phyloP scores from a whole-genome alignment of 2,113 vertebrate species.

The Ia io region DNA sequence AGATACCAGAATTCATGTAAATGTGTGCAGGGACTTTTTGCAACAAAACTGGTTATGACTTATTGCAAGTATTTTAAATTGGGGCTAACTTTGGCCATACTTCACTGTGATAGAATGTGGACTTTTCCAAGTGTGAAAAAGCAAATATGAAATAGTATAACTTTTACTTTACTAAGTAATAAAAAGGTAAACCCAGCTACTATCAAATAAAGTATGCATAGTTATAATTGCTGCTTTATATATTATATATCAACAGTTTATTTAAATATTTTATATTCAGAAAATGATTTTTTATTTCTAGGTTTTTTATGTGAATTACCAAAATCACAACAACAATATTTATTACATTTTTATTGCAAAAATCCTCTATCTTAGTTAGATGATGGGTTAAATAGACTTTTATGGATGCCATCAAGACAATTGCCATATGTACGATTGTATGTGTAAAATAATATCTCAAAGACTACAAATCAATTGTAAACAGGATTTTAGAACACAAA shows the following conservation, averaged over 20 bases:
- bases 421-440: not conserved
- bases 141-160: slow-evolving; percentile 79
- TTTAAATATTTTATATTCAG: slow-evolving; percentile 85
- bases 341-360: not conserved
- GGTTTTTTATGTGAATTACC: not conserved
- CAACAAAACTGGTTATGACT: slow-evolving; percentile 82
- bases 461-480: slow-evolving; percentile 8
- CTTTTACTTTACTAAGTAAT: slow-evolving; percentile 79
- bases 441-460: not conserved
- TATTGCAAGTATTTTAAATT: slow-evolving; percentile 82
- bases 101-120: slow-evolving; percentile 79
- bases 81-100: slow-evolving; percentile 77
- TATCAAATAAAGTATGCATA: slow-evolving; percentile 82
- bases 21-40: slow-evolving; percentile 79
- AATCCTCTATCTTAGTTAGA: not conserved
- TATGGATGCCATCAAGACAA: not conserved
- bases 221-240: slow-evolving; percentile 82
- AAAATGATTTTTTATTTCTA: not conserved
- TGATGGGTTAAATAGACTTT: not conserved
- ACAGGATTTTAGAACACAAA: slow-evolving; percentile 8
- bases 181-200: slow-evolving; percentile 77
- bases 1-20: slow-evolving; percentile 81
- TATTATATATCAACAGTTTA: slow-evolving; percentile 81
- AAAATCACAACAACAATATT: not conserved
- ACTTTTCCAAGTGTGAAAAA: slow-evolving; percentile 76